Percentiles rank a stretch among this genome's conserved stretches.
Conservation (phyloP, 2,113 vertebrate species). For the Labrus mixtus region DNA sequence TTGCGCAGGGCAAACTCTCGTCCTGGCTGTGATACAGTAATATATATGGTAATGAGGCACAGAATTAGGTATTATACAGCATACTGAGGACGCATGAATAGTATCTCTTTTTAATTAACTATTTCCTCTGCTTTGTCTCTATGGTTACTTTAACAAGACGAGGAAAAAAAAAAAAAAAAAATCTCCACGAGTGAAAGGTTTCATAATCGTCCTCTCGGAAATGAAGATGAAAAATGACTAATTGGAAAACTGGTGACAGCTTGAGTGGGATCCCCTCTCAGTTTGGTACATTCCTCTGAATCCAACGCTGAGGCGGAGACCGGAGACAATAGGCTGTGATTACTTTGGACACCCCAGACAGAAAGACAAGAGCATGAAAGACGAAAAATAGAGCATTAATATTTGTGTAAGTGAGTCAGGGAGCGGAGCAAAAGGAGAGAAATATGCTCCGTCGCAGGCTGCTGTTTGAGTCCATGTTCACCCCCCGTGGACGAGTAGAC, state of each 20-base stretch:
- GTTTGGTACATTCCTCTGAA: slow-evolving; percentile 16
- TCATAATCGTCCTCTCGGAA: slow-evolving; percentile 15
- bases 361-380: slow-evolving; percentile 33
- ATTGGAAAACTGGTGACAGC: slow-evolving; percentile 25
- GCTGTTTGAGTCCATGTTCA: slow-evolving; percentile 35
- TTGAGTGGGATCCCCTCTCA: slow-evolving; percentile 7
- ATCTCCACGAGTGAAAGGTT: slow-evolving; percentile 7
- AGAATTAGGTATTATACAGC: not conserved
- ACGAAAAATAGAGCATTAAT: slow-evolving; percentile 52
- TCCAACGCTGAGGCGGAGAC: slow-evolving; percentile 21
- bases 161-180: slow-evolving; percentile 28
- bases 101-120: not conserved
- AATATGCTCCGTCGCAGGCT: slow-evolving; percentile 50
- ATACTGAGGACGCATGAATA: not conserved
- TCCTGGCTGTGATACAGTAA: not conserved
- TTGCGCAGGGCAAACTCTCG: not conserved
- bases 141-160: slow-evolving; percentile 21
- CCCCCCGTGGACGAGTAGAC: slow-evolving; percentile 28
- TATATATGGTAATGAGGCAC: not conserved
- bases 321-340: slow-evolving; percentile 52
- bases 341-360: slow-evolving; percentile 48
- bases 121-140: slow-evolving; percentile 18
- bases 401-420: slow-evolving; percentile 52
- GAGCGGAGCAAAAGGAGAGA: slow-evolving; percentile 42
- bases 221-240: slow-evolving; percentile 31